phyloP scores from a whole-genome alignment of 2,113 vertebrate genomes.

The Brienomyrus longianalis region DNA sequence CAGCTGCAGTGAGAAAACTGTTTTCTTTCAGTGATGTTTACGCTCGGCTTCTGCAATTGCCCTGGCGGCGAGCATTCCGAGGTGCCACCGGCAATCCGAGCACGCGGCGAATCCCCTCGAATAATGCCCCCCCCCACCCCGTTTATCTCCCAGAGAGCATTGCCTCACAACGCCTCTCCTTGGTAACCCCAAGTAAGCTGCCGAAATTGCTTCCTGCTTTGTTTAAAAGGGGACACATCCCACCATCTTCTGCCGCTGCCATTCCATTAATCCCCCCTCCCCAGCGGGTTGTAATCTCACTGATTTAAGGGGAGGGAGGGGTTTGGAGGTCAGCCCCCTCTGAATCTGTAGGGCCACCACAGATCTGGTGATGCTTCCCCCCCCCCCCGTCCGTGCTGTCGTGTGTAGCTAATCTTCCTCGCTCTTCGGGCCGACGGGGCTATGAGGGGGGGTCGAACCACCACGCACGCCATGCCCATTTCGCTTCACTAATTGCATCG shows the following conservation, averaged over 20 bases:
- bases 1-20: neutral
- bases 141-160: neutral
- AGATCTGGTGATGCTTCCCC: neutral
- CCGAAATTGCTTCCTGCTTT: slow-evolving; percentile 5
- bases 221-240: neutral
- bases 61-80: neutral
- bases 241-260: neutral
- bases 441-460: neutral
- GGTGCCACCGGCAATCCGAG: neutral
- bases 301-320: neutral
- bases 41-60: neutral
- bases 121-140: neutral
- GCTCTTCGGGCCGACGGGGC: neutral
- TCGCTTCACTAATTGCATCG: neutral
- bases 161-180: neutral
- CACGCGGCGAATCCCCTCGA: neutral
- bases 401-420: neutral
- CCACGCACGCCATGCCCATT: neutral
- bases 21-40: neutral
- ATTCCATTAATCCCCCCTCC: neutral
- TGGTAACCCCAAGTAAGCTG: neutral
- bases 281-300: neutral
- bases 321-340: neutral
- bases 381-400: neutral
- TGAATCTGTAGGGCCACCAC: neutral